A percentile compares a stretch with the other conserved stretches of the same genome.
Conservation (phyloP, 2,797 vertebrate species). For the Arctocebus calabarensis region DNA sequence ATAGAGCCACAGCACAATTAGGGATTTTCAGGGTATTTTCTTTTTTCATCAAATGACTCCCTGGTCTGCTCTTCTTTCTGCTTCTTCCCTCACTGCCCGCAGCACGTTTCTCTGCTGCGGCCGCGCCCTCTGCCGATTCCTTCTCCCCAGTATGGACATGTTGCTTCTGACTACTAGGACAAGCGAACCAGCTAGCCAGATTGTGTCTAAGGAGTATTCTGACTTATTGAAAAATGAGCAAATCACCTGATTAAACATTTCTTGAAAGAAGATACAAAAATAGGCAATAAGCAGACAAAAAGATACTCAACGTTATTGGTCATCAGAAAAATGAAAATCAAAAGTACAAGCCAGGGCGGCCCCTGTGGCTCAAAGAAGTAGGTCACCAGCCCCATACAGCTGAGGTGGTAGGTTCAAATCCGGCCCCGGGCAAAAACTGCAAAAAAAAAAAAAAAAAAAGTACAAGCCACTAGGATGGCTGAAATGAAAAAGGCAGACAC, state of each 20-base stretch:
- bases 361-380: too few relatives aligned
- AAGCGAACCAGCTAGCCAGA: neutral
- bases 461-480: neutral
- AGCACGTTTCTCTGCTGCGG: neutral
- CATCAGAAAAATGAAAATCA: neutral
- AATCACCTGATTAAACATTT: neutral
- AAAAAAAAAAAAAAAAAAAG: neutral
- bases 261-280: neutral
- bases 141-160: neutral
- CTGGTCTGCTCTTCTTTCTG: neutral
- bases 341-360: neutral
- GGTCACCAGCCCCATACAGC: too few relatives aligned
- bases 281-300: neutral
- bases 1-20: neutral
- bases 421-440: too few relatives aligned
- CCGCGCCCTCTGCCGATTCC: neutral
- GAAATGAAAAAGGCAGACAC: neutral
- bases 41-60: neutral
- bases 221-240: neutral
- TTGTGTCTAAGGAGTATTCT: neutral
- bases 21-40: neutral
- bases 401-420: too few relatives aligned
- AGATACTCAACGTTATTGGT: neutral
- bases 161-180: neutral
- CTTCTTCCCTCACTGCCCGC: neutral